Conservation (phyloP, 2,113 vertebrate species). For the Ifrita kowaldi region DNA sequence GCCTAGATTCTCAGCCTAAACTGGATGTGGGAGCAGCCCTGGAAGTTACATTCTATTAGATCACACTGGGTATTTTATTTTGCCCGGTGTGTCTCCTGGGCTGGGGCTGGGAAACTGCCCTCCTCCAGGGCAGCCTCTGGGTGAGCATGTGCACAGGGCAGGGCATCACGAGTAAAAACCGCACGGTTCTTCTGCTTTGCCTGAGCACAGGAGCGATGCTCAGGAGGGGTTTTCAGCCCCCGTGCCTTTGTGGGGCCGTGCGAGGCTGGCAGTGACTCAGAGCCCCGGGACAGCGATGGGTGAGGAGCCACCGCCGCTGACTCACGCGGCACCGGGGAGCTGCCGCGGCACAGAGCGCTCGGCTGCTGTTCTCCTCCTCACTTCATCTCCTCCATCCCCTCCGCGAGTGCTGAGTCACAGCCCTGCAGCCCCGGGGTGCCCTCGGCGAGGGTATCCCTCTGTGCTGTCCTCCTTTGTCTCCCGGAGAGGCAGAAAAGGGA, state of each 20-base stretch:
- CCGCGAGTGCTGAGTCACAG: background rate
- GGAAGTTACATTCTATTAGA: background rate
- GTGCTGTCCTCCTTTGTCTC: background rate
- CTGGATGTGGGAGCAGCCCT: background rate
- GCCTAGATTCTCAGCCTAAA: background rate
- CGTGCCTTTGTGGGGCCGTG: background rate
- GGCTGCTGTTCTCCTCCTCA: background rate
- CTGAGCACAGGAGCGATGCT: background rate
- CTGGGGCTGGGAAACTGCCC: background rate
- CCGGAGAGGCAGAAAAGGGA: background rate
- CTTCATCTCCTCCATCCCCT: background rate
- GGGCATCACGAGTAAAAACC: accelerated
- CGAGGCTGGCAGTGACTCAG: background rate
- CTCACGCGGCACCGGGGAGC: background rate
- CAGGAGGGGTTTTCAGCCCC: background rate
- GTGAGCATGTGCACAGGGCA: background rate
- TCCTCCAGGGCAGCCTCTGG: background rate
- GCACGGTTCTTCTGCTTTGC: accelerated
- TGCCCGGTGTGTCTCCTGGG: background rate
- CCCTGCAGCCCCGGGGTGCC: accelerated
- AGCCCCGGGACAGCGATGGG: accelerated
- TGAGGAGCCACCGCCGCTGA: background rate
- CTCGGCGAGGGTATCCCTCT: accelerated
- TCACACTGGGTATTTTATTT: background rate
- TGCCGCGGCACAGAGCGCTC: background rate